Evolutionary conservation across 2,888 invertebrate species (phyloP).

Genomic region (Aporophyla nigra): DNA sequence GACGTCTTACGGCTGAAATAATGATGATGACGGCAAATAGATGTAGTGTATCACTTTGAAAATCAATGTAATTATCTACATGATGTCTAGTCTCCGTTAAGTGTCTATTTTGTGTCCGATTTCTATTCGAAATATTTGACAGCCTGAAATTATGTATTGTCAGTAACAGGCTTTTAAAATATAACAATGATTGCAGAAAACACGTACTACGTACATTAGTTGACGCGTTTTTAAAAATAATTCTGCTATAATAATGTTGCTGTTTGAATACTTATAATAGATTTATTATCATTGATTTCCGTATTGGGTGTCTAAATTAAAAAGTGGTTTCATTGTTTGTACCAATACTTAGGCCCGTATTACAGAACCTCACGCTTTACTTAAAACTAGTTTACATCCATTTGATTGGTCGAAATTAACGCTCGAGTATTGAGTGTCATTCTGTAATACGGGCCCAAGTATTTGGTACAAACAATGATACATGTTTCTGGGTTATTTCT

Average conservation of each 20-base stretch:
- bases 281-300: constrained; percentile 27
- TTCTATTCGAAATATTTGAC: not conserved
- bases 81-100: not conserved
- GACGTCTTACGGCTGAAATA: too few species aligned
- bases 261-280: constrained; percentile 8
- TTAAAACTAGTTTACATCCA: too few species aligned
- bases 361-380: too few species aligned
- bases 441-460: too few species aligned
- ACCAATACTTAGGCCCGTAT: not conserved
- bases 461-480: too few species aligned
- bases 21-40: too few species aligned
- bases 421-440: too few species aligned
- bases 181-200: constrained; percentile 3
- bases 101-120: not conserved
- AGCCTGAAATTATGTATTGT: constrained; percentile 5
- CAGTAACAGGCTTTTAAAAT: constrained; percentile 10
- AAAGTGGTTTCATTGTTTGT: constrained; percentile 12
- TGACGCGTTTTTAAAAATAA: constrained; percentile 33
- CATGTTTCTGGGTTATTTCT: too few species aligned
- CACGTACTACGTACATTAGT: constrained; percentile 3
- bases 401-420: too few species aligned
- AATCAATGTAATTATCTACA: too few species aligned
- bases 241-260: constrained; percentile 2
- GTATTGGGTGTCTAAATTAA: constrained; percentile 20
- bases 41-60: too few species aligned